Conservation (phyloP, 1,140 invertebrate genomes). For the Euwallacea fornicatus region DNA sequence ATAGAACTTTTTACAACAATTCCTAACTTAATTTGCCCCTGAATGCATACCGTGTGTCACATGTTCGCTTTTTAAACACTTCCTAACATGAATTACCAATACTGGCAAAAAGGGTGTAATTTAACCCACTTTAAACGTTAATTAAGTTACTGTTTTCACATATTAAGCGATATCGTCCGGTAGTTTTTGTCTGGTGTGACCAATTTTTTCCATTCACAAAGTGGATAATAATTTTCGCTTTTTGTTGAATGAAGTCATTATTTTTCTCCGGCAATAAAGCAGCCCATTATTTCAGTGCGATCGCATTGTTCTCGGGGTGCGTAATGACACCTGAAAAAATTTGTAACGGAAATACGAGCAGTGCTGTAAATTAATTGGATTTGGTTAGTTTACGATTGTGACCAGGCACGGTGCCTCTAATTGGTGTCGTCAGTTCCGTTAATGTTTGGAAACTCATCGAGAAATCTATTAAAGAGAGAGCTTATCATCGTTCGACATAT, state of each 20-base stretch:
- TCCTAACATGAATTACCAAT: no score
- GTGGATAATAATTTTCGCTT: conserved; percentile 5
- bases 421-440: no score
- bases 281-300: neutral
- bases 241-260: conserved; percentile 19
- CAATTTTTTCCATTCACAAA: conserved; percentile 13
- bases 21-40: neutral
- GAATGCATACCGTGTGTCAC: no score
- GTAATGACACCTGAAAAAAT: conserved; percentile 8
- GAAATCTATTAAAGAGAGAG: no score
- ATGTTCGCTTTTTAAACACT: no score
- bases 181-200: conserved; percentile 9
- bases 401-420: neutral
- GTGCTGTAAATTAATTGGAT: conserved; percentile 10
- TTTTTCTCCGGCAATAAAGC: conserved; percentile 11
- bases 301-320: neutral
- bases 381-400: conserved; percentile 10
- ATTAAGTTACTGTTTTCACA: conserved; percentile 11
- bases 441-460: no score
- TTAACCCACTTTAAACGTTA: neutral
- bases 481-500: no score
- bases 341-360: conserved; percentile 13
- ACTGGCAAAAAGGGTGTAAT: no score
- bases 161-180: conserved; percentile 1
- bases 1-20: conserved; percentile 5